Evolutionary conservation across 2,888 invertebrate species (phyloP).

Genomic region (Pinctada fucata): DNA sequence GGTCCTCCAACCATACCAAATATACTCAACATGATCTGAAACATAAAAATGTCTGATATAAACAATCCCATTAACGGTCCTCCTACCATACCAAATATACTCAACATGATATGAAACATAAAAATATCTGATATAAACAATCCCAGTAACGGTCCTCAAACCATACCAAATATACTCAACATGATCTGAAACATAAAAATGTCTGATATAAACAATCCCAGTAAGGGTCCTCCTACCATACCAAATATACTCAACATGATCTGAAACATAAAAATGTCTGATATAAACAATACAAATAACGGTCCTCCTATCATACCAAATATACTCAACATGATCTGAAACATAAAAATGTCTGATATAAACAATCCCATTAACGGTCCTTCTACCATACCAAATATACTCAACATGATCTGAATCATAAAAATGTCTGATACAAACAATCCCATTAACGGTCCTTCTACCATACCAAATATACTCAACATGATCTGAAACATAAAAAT

Average conservation of each 20-base stretch:
- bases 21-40: slow-evolving; percentile 68
- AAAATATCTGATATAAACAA: too few species aligned
- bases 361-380: slow-evolving; percentile 52
- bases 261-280: slow-evolving; percentile 47
- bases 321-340: slow-evolving; percentile 68
- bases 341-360: slow-evolving; percentile 3
- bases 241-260: slow-evolving; percentile 71
- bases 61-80: slow-evolving; percentile 52
- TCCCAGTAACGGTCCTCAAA: slow-evolving; percentile 61
- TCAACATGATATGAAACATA: slow-evolving; percentile 64
- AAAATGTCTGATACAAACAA: too few species aligned
- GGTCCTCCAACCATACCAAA: slow-evolving; percentile 73
- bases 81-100: slow-evolving; percentile 72
- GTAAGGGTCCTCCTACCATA: slow-evolving; percentile 68
- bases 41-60: background rate
- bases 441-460: slow-evolving; percentile 61
- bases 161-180: slow-evolving; percentile 71
- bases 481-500: slow-evolving; percentile 57
- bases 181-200: slow-evolving; percentile 56
- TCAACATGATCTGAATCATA: slow-evolving; percentile 63
- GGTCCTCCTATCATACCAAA: slow-evolving; percentile 72
- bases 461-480: slow-evolving; percentile 71
- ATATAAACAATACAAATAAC: slow-evolving; percentile 55
- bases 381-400: slow-evolving; percentile 72
- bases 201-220: too few species aligned